These are phyloP conservation scores for Grapholita molesta DNA, from an alignment of 1,140 invertebrate species.

Conservation along the genomic window DNA sequence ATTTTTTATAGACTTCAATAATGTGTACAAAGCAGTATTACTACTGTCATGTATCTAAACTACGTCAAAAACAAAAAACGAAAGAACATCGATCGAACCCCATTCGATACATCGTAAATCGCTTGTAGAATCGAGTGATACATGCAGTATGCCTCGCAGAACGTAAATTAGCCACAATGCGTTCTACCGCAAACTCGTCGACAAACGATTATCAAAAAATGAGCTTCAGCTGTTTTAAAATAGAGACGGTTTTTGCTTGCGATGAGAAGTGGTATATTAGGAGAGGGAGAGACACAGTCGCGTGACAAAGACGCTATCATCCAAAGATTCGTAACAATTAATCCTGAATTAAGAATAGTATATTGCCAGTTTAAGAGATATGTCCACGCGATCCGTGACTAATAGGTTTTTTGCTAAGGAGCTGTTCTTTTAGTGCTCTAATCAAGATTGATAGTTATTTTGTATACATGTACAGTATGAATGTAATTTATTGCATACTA, in stretches of 20 bases:
- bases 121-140: constrained; percentile 8
- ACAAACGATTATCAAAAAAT: background rate
- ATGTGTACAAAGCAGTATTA: background rate
- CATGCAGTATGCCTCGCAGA: background rate
- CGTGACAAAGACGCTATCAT: background rate
- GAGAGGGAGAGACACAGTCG: background rate
- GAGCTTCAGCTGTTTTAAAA: background rate
- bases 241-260: background rate
- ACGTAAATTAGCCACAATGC: background rate
- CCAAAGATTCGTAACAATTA: constrained; percentile 3
- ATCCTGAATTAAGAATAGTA: constrained; percentile 10
- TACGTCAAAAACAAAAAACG: background rate
- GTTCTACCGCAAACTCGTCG: background rate
- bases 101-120: constrained; percentile 4
- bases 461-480: background rate
- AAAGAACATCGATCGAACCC: background rate
- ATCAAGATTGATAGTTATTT: background rate
- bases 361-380: background rate
- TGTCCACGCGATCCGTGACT: constrained; percentile 9
- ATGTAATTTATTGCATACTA: background rate
- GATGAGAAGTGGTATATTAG: background rate
- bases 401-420: constrained; percentile 1
- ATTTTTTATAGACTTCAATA: too few species aligned
- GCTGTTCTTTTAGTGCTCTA: background rate
- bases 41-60: background rate